These are phyloP conservation scores for Podarcis cretensis DNA, from an alignment of 2,113 vertebrate species.

Conservation along the genomic window DNA sequence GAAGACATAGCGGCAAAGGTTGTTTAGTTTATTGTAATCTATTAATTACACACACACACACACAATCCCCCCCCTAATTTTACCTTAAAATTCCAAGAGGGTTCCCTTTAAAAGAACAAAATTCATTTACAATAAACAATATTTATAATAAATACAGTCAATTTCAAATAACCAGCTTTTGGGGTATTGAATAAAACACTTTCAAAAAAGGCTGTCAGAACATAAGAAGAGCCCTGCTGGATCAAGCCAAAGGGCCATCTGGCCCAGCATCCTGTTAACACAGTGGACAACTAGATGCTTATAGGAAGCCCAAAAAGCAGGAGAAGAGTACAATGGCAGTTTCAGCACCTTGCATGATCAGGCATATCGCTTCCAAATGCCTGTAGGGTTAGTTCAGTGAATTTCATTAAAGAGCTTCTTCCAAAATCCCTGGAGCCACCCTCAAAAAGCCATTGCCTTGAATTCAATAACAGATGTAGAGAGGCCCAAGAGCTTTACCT, in stretches of 20 bases:
- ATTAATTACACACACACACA: neutral
- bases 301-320: too few species aligned
- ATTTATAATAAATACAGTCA: neutral
- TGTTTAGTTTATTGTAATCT: neutral
- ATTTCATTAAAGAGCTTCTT: neutral
- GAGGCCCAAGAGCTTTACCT: neutral
- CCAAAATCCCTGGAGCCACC: neutral
- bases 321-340: too few species aligned
- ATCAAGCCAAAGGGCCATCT: too few species aligned
- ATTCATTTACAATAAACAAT: neutral
- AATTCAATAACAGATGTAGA: neutral
- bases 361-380: neutral
- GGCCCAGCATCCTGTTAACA: too few species aligned
- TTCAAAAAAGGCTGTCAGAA: neutral
- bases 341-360: too few species aligned
- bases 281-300: too few species aligned
- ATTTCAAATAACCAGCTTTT: neutral
- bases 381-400: neutral
- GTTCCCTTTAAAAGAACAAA: neutral
- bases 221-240: neutral
- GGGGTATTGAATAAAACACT: neutral
- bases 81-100: neutral
- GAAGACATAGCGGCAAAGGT: slow-evolving; percentile 21
- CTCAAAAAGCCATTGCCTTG: neutral
- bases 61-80: neutral